Percentiles rank a stretch among this genome's conserved stretches.
These are phyloP conservation scores for Mus spretus DNA, from an alignment of 2,797 vertebrate species.

Conservation along the genomic window DNA sequence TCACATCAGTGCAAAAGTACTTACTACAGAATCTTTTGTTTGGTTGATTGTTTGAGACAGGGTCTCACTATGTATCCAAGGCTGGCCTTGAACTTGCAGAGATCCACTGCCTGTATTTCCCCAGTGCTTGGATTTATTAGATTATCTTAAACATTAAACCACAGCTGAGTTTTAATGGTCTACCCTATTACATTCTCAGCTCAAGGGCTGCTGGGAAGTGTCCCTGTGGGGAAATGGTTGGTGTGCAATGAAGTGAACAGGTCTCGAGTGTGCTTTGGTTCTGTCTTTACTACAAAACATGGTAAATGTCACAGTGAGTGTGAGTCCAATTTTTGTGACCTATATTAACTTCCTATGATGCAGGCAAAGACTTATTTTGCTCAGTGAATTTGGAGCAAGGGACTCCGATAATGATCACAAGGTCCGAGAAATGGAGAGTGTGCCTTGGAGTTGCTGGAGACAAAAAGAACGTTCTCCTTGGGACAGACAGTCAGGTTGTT, in stretches of 20 bases:
- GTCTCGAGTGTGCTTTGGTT: not conserved
- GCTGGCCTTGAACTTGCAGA: not conserved
- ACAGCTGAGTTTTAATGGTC: not conserved
- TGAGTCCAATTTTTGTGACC: slow-evolving; percentile 26
- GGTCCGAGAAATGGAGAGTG: not conserved
- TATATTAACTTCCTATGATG: slow-evolving; percentile 30
- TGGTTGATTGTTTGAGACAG: not conserved
- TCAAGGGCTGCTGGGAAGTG: not conserved
- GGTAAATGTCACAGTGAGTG: slow-evolving; percentile 54
- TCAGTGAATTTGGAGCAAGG: slow-evolving; percentile 54
- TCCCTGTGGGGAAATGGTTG: not conserved
- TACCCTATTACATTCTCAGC: not conserved
- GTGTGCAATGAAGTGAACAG: not conserved
- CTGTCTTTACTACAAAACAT: slow-evolving; percentile 16
- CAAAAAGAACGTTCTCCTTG: not conserved
- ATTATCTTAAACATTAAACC: not conserved
- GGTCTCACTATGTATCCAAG: not conserved
- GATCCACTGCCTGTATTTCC: not conserved
- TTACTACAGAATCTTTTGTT: not conserved
- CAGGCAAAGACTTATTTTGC: slow-evolving; percentile 3
- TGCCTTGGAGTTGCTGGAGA: slow-evolving; percentile 4
- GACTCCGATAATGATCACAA: slow-evolving; percentile 60
- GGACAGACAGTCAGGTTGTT: not conserved
- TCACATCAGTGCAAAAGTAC: not conserved
- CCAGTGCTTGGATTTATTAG: not conserved